Conservation (phyloP, 2,888 invertebrate species). For the Rosalia funebris region DNA sequence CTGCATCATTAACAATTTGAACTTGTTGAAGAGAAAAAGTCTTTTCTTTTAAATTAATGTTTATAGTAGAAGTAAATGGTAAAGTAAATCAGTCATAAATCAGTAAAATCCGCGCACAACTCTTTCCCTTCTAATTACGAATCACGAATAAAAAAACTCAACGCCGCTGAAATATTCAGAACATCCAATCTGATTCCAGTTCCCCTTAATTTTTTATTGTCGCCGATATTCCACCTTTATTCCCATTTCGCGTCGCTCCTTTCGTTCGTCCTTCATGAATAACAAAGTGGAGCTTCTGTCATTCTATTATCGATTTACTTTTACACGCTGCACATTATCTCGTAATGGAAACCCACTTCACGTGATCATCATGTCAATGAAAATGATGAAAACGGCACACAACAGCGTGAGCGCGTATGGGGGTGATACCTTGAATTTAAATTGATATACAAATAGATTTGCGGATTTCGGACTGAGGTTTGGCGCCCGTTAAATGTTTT, state of each 20-base stretch:
- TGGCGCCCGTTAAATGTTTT: conserved; percentile 16
- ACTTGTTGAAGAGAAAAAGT: too few relatives aligned
- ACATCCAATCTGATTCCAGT: conserved; percentile 23
- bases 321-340: conserved; percentile 45
- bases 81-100: too few relatives aligned
- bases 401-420: conserved; percentile 23
- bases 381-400: conserved; percentile 38
- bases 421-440: conserved; percentile 25
- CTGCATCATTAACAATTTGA: too few relatives aligned
- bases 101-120: neutral
- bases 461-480: conserved; percentile 10
- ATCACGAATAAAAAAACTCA: too few relatives aligned
- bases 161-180: neutral
- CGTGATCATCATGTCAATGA: conserved; percentile 49
- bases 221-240: conserved; percentile 28
- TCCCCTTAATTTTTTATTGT: conserved; percentile 34
- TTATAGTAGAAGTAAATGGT: too few relatives aligned
- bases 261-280: conserved; percentile 42
- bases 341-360: conserved; percentile 50
- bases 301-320: conserved; percentile 45
- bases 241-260: conserved; percentile 31
- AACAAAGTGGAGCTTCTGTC: conserved; percentile 40
- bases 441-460: conserved; percentile 18
- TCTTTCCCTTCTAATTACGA: neutral
- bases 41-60: too few relatives aligned